Conservation (phyloP, 2,888 invertebrate species). For the Clusia tigrina region DNA sequence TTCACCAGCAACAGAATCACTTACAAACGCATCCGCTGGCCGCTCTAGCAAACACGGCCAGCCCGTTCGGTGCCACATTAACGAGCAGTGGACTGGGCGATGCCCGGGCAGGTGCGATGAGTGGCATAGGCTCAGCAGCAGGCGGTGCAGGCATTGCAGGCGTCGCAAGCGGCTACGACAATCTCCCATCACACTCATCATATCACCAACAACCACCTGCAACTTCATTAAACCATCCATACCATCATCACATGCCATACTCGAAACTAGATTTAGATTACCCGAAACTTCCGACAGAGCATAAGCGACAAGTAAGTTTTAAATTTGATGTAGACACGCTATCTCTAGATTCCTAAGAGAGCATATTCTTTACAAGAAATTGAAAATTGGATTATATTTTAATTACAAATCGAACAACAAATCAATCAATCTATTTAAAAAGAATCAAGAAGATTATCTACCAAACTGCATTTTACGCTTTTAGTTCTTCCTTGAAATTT, state of each 20-base stretch:
- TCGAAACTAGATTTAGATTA: conserved; percentile 66
- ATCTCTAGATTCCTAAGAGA: conserved; percentile 64
- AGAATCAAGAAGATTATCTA: not conserved
- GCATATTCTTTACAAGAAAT: conserved; percentile 12
- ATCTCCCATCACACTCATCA: conserved; percentile 43
- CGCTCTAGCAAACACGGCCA: conserved; percentile 51
- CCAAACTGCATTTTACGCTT: conserved; percentile 52
- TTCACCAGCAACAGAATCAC: conserved; percentile 62
- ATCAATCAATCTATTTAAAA: not conserved
- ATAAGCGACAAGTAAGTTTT: conserved; percentile 67
- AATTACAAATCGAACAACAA: not conserved
- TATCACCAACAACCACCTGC: conserved; percentile 44
- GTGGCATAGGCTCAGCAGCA: conserved; percentile 22
- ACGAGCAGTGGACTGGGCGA: conserved; percentile 54
- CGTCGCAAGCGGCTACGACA: conserved; percentile 43
- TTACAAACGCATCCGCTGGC: conserved; percentile 59
- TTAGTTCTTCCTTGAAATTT: conserved; percentile 21
- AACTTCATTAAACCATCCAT: conserved; percentile 37
- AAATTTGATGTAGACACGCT: conserved; percentile 66
- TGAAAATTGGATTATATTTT: conserved; percentile 5
- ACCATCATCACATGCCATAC: conserved; percentile 60
- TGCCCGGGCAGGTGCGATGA: conserved; percentile 33
- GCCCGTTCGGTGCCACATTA: conserved; percentile 54
- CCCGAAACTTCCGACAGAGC: conserved; percentile 64
- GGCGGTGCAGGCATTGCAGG: conserved; percentile 29